A percentile compares a stretch with the other conserved stretches of the same genome.
Conservation (phyloP, 2,797 vertebrate genomes). For the Hybognathus amarus region DNA sequence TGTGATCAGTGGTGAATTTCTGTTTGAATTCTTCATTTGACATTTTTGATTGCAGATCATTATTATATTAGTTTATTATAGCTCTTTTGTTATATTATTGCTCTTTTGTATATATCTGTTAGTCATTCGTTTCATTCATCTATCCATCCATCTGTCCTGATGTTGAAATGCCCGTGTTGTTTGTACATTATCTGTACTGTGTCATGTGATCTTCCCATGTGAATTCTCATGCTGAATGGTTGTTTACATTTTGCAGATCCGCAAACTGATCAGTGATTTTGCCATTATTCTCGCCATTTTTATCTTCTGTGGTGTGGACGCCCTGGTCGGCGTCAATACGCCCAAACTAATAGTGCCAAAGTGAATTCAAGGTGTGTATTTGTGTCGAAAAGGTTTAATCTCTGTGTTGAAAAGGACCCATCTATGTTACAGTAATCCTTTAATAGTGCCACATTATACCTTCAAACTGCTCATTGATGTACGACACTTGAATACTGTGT, state of each 20-base stretch:
- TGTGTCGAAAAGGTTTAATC: conserved; percentile 4
- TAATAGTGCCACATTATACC: conserved; percentile 9
- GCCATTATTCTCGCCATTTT: conserved; percentile 96
- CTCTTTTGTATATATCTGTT: not conserved
- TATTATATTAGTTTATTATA: no score
- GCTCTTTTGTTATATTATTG: no score
- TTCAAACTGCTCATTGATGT: conserved; percentile 25
- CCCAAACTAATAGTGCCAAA: conserved; percentile 97
- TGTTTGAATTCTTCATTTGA: not conserved
- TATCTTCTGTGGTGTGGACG: conserved; percentile 95
- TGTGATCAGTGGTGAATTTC: not conserved
- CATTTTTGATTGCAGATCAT: no score
- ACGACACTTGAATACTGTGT: conserved; percentile 2
- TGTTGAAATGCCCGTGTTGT: not conserved
- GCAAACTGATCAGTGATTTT: conserved; percentile 98
- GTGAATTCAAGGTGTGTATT: conserved; percentile 92
- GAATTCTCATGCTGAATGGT: conserved; percentile 1
- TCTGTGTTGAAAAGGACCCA: conserved; percentile 9
- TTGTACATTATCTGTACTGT: not conserved
- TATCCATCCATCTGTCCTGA: no score
- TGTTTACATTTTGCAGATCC: conserved; percentile 78
- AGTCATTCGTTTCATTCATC: no score
- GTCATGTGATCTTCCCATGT: not conserved
- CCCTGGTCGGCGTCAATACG: conserved; percentile 92
- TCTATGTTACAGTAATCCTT: conserved; percentile 31